A percentile compares a stretch with the other conserved stretches of the same genome.
phyloP scores from a whole-genome alignment of 2,113 vertebrate species.

The Ranitomeya imitator region DNA sequence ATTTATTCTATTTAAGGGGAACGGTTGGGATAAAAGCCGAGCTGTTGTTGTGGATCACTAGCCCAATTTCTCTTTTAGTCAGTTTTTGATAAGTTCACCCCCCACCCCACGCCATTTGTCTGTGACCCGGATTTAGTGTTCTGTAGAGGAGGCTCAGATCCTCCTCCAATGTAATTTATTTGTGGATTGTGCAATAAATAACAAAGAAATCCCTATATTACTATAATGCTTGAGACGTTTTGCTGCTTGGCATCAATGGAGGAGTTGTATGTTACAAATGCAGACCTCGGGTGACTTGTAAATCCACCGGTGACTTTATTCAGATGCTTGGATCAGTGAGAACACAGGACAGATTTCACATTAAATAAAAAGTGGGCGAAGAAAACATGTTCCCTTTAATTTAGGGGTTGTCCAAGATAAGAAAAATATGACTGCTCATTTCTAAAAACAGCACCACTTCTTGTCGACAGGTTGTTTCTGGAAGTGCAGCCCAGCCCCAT shows the following conservation, averaged over 20 bases:
- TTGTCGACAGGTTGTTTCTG: neutral
- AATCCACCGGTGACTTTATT: neutral
- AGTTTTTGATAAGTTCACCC: too few relatives aligned
- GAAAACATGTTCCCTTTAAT: neutral
- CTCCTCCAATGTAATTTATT: neutral
- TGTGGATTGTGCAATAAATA: constrained; percentile 17
- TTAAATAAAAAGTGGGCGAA: neutral
- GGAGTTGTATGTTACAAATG: neutral
- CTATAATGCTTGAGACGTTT: too few relatives aligned
- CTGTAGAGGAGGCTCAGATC: too few relatives aligned
- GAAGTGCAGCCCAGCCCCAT: neutral
- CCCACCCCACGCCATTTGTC: too few relatives aligned
- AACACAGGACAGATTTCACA: constrained; percentile 9
- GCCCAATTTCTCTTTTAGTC: neutral
- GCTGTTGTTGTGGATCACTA: neutral
- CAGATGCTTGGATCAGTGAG: neutral
- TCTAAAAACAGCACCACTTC: neutral
- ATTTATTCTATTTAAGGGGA: too few relatives aligned
- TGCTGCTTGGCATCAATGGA: neutral
- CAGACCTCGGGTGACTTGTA: neutral
- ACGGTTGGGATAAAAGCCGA: neutral
- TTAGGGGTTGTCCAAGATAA: neutral
- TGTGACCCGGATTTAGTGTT: too few relatives aligned
- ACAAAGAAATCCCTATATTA: neutral
- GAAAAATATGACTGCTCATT: neutral